These are phyloP conservation scores for Oncorhynchus gorbuscha DNA, from an alignment of 2,113 vertebrate genomes.

Conservation along the genomic window DNA sequence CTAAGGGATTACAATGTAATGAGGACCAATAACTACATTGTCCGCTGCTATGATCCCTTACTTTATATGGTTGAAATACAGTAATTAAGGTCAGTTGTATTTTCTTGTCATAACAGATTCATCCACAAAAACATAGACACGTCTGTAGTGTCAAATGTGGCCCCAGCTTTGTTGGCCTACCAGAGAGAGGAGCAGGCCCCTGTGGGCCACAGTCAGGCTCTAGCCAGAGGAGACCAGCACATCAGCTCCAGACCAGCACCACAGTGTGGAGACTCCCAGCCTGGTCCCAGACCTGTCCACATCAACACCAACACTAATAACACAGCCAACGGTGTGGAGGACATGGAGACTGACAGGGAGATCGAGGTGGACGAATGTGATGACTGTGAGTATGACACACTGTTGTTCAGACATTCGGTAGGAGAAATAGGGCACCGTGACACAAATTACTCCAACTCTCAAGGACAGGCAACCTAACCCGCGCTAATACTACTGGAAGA, in stretches of 20 bases:
- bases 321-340: conserved; percentile 41
- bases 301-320: conserved; percentile 13
- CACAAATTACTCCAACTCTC: background rate
- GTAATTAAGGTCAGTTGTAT: background rate
- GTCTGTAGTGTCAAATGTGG: conserved; percentile 77
- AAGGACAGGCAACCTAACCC: no score
- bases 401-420: background rate
- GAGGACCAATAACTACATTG: background rate
- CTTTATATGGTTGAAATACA: background rate
- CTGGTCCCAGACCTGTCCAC: conserved; percentile 47
- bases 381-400: conserved; percentile 79
- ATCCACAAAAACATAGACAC: conserved; percentile 84
- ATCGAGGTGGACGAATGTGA: conserved; percentile 93
- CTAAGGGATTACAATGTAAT: background rate
- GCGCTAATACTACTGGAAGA: background rate
- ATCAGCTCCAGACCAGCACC: conserved; percentile 43
- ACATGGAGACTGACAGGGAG: conserved; percentile 89
- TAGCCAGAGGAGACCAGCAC: conserved; percentile 49
- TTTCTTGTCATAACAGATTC: conserved; percentile 57
- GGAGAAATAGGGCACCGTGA: background rate
- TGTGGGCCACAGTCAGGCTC: conserved; percentile 61
- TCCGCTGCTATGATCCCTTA: background rate
- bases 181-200: conserved; percentile 67
- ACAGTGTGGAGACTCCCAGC: no score
- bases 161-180: conserved; percentile 71